A percentile compares a stretch with the other conserved stretches of the same genome.
Evolutionary conservation across 2,888 invertebrate species (phyloP).

Genomic region (Heliconius ismenius): DNA sequence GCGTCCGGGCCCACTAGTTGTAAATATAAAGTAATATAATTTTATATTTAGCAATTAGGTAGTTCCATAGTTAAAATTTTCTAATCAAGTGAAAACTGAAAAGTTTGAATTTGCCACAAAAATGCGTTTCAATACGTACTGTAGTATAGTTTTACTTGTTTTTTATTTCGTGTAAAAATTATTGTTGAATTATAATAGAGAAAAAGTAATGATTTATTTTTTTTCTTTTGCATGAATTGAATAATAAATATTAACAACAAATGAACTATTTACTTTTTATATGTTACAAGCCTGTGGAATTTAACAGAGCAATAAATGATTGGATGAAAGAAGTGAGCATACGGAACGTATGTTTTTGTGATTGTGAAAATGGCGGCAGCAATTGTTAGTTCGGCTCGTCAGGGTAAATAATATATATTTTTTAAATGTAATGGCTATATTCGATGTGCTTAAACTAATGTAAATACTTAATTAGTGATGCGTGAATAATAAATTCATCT

Average conservation of each 20-base stretch:
- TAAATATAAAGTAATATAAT: neutral
- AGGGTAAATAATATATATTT: conserved; percentile 74
- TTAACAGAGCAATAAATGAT: neutral
- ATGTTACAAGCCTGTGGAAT: neutral
- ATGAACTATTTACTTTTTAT: neutral
- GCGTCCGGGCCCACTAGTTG: no score
- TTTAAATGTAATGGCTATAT: conserved; percentile 21
- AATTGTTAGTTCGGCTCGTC: conserved; percentile 81
- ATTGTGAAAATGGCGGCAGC: conserved; percentile 71
- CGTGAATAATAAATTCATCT: neutral
- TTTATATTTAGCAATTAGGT: neutral
- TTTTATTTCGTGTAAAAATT: neutral
- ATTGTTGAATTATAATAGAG: neutral
- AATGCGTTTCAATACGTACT: neutral
- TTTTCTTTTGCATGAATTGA: neutral
- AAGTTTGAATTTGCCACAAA: conserved; percentile 5
- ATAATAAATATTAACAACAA: neutral
- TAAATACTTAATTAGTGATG: neutral
- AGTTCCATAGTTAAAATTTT: neutral
- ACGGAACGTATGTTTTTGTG: conserved; percentile 57
- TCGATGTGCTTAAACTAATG: neutral
- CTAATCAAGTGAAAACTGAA: neutral
- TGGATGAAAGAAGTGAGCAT: neutral
- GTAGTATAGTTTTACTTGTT: neutral
- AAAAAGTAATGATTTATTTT: neutral